These are phyloP conservation scores for Campopleginae sp. DNA, from an alignment of 2,888 invertebrate species.

Conservation along the genomic window DNA sequence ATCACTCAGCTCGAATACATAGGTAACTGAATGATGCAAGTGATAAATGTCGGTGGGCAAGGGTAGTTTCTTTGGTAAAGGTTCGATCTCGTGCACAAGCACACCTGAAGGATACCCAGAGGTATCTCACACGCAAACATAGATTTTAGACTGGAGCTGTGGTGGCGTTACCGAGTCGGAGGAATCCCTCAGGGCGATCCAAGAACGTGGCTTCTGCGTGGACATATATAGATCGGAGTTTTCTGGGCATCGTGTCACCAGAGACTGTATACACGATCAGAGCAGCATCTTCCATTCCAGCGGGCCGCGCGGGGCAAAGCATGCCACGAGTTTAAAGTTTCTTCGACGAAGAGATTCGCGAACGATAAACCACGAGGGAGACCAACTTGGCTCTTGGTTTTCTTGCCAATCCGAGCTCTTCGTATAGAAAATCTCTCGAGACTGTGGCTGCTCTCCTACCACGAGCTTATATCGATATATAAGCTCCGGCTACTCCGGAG, in stretches of 20 bases:
- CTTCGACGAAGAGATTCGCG: conserved; percentile 70
- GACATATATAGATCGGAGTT: background rate
- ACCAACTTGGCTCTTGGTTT: conserved; percentile 69
- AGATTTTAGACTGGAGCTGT: conserved; percentile 34
- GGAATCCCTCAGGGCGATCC: conserved; percentile 30
- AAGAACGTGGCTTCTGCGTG: conserved; percentile 17
- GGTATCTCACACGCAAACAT: conserved; percentile 26
- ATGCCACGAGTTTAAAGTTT: conserved; percentile 74
- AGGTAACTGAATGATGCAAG: conserved; percentile 75
- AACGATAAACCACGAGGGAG: conserved; percentile 69
- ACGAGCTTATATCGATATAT: conserved; percentile 60
- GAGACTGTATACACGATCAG: conserved; percentile 52
- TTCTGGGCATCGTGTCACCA: conserved; percentile 48
- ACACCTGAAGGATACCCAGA: conserved; percentile 13
- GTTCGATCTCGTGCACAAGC: conserved; percentile 40
- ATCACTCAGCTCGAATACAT: conserved; percentile 68
- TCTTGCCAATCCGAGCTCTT: conserved; percentile 66
- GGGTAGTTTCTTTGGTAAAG: conserved; percentile 18
- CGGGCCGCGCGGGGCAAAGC: conserved; percentile 5
- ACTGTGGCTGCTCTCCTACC: conserved; percentile 25
- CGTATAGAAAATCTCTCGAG: conserved; percentile 59
- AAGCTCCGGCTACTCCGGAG: conserved; percentile 26
- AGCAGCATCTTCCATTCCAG: conserved; percentile 29
- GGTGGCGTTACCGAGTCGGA: conserved; percentile 17
- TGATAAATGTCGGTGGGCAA: conserved; percentile 65